phyloP scores from a whole-genome alignment of 2,113 vertebrate species.

The Rallus limicola region DNA sequence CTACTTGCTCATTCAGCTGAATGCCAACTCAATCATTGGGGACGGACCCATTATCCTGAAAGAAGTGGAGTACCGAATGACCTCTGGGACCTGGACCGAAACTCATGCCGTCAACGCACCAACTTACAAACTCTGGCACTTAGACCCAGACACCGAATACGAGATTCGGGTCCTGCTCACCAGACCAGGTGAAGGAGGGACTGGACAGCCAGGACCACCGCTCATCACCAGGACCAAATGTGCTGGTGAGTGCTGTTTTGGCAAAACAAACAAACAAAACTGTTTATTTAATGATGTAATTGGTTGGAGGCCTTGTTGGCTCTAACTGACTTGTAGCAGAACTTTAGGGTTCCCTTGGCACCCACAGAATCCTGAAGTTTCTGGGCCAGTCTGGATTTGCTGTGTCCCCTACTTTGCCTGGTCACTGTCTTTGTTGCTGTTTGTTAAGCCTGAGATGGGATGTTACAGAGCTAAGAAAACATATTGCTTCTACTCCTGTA shows the following conservation, averaged over 20 bases:
- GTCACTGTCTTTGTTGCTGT: background rate
- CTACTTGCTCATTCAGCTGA: constrained; percentile 95
- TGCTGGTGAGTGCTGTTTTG: constrained; percentile 82
- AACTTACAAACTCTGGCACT: constrained; percentile 96
- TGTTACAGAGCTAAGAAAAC: background rate
- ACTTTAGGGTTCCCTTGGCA: background rate
- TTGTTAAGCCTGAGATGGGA: fast-evolving
- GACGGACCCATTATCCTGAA: constrained; percentile 97
- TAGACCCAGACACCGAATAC: constrained; percentile 96
- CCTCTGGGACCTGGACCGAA: constrained; percentile 94
- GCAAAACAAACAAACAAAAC: fast-evolving
- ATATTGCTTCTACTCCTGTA: background rate
- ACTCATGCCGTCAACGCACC: constrained; percentile 96
- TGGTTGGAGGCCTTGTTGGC: background rate
- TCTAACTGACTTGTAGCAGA: background rate
- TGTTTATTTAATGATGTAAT: background rate
- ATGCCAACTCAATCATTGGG: constrained; percentile 97
- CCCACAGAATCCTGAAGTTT: background rate
- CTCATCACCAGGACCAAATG: constrained; percentile 97
- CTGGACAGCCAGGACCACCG: constrained; percentile 89
- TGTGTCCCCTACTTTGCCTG: background rate
- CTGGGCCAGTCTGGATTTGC: background rate
- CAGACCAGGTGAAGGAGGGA: constrained; percentile 93
- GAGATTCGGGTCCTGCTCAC: constrained; percentile 95
- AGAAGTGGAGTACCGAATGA: constrained; percentile 98